Evolutionary conservation across 92 coral and sea anemone species (phyloP), one percentile per base, ranked within the genome.

Genomic region (Epizoanthus scotinus): DNA sequence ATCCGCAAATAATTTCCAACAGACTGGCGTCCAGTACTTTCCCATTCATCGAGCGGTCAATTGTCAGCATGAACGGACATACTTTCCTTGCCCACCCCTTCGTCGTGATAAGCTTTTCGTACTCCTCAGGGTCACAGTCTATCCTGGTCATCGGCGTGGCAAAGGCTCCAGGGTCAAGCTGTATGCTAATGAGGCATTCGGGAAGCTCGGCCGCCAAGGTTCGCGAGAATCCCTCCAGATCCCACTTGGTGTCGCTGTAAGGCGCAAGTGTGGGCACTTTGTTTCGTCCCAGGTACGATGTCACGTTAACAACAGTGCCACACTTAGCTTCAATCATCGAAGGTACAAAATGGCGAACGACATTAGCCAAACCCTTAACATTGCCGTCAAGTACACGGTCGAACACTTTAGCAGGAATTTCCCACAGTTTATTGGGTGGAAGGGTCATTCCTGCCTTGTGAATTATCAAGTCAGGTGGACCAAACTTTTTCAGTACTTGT

Each of bases 301-400:
- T 83, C 53, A 83, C 80, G 59, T 83, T 83, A 25, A 71, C 78
- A 44, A 83, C 52, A 38, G 72, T 64, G 28, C 86, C 86, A 20
- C 67, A 67, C 8, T 77, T 65, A 34, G 86, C 78, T 29, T 15
- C 68, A 57, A 58, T 21, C 81, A 75, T 75, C 8, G 55, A 75
- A 26, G 86, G 86, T 15, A 83, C 82, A 83, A 83, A 83, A 72
- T 83, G 86, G 54, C 86, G 86, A 69, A 71, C 78, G 9, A 71
- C 78, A 29, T 83, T 83, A 7, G 86, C 81, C 68, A 77, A 17
- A 0, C 86, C 86, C 56, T 83, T 83, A 20, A 73, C 40, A 28
- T 83, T 71, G 17, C 78, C 86, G 38, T 83, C 86, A 9, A 83
- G 54, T 26, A 83, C 86, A 36, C 81, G 80, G 49, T 83, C 78